These are phyloP conservation scores for Erebia palarica DNA, from an alignment of 2,888 invertebrate species.

Conservation along the genomic window DNA sequence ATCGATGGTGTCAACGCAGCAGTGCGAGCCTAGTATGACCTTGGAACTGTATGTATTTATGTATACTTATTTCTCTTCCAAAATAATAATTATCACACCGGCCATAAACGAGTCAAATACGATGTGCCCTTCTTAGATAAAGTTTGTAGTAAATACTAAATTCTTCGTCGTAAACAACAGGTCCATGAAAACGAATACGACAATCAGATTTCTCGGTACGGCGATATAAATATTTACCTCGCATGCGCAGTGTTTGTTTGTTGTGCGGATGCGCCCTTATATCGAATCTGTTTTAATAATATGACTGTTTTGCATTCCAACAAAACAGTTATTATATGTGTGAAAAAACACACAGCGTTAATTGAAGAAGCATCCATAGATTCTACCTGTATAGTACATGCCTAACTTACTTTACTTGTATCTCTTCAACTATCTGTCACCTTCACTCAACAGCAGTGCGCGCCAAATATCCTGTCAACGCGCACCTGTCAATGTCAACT, in stretches of 20 bases:
- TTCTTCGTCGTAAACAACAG: not conserved
- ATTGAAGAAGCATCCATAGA: no score
- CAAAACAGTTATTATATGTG: no score
- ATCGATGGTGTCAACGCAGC: not conserved
- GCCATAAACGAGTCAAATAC: not conserved
- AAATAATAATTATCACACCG: not conserved
- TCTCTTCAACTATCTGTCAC: no score
- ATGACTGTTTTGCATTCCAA: no score
- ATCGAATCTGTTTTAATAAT: not conserved
- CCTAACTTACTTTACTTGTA: no score
- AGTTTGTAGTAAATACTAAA: no score
- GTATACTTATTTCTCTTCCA: not conserved
- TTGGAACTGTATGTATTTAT: constrained; percentile 4
- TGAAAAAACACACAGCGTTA: no score
- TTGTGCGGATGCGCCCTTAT: not conserved
- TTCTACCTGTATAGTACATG: no score
- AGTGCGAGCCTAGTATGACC: not conserved
- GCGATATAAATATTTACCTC: not conserved
- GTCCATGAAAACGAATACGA: not conserved
- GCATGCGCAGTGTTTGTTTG: not conserved
- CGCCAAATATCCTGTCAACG: no score
- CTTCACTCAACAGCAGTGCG: no score
- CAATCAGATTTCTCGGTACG: not conserved
- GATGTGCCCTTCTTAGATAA: no score
- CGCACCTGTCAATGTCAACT: no score